These are phyloP conservation scores for Periophthalmus modestus DNA, from an alignment of 2,113 vertebrate species.

Conservation along the genomic window DNA sequence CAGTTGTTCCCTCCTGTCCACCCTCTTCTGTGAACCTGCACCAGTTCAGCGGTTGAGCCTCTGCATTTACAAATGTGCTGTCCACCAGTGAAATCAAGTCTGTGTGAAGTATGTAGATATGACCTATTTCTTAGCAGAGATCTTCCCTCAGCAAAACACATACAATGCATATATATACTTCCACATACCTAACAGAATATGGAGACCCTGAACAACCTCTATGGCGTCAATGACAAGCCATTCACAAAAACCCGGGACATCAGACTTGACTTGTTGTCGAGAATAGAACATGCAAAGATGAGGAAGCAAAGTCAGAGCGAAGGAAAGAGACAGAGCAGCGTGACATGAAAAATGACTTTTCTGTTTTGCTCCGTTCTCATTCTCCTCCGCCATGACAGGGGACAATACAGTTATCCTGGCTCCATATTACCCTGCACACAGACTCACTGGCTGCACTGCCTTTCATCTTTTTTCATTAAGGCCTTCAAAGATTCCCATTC, in stretches of 20 bases:
- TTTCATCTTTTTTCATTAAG: slow-evolving; percentile 51
- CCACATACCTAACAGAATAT: neutral
- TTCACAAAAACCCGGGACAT: neutral
- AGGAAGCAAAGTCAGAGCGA: slow-evolving; percentile 14
- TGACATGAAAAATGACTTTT: slow-evolving; percentile 62
- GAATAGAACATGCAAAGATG: slow-evolving; percentile 41
- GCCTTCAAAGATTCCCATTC: slow-evolving; percentile 49
- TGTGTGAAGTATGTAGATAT: no score
- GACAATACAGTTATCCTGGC: slow-evolving; percentile 57
- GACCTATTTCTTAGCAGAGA: no score
- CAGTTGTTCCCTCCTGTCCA: no score
- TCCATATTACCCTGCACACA: slow-evolving; percentile 42
- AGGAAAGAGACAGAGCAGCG: slow-evolving; percentile 26
- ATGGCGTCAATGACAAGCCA: neutral
- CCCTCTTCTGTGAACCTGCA: no score
- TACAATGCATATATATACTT: slow-evolving; percentile 16
- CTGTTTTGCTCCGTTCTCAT: slow-evolving; percentile 37
- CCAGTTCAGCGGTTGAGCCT: no score
- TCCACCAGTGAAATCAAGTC: no score
- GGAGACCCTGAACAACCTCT: neutral
- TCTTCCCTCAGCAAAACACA: no score
- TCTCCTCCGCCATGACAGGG: slow-evolving; percentile 40
- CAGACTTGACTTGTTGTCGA: neutral
- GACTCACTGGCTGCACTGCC: slow-evolving; percentile 36
- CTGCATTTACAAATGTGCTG: no score